These are phyloP conservation scores for Notodonta dromedarius DNA, from an alignment of 2,888 invertebrate genomes.

Conservation along the genomic window DNA sequence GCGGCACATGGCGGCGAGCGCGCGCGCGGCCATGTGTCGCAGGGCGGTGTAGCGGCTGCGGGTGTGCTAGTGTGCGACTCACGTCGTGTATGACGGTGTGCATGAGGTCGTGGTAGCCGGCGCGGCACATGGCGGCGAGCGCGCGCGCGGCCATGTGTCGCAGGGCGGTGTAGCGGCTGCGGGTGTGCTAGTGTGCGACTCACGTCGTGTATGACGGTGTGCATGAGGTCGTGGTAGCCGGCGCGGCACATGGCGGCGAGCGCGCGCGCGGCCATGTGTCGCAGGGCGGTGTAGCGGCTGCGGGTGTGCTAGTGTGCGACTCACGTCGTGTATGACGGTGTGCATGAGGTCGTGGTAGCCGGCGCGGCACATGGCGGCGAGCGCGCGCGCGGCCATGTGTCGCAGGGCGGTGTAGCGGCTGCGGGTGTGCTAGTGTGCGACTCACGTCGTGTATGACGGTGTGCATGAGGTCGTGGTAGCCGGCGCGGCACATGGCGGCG, in stretches of 20 bases:
- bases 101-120: conserved; percentile 89
- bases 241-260: conserved; percentile 90
- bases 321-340: conserved; percentile 83
- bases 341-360: conserved; percentile 89
- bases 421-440: conserved; percentile 77
- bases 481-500: conserved; percentile 89
- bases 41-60: conserved; percentile 79
- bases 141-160: conserved; percentile 95
- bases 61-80: conserved; percentile 61
- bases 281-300: conserved; percentile 68
- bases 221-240: conserved; percentile 88
- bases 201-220: conserved; percentile 84
- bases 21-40: conserved; percentile 94
- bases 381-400: conserved; percentile 94
- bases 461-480: conserved; percentile 88
- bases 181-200: conserved; percentile 69
- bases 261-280: conserved; percentile 95
- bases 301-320: conserved; percentile 77
- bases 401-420: conserved; percentile 79
- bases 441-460: conserved; percentile 83
- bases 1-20: conserved; percentile 90
- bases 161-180: conserved; percentile 74
- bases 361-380: conserved; percentile 90
- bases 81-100: conserved; percentile 85
- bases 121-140: conserved; percentile 89